phyloP scores from a whole-genome alignment of 1,140 invertebrate genomes.

The Tigriopus japonicus region DNA sequence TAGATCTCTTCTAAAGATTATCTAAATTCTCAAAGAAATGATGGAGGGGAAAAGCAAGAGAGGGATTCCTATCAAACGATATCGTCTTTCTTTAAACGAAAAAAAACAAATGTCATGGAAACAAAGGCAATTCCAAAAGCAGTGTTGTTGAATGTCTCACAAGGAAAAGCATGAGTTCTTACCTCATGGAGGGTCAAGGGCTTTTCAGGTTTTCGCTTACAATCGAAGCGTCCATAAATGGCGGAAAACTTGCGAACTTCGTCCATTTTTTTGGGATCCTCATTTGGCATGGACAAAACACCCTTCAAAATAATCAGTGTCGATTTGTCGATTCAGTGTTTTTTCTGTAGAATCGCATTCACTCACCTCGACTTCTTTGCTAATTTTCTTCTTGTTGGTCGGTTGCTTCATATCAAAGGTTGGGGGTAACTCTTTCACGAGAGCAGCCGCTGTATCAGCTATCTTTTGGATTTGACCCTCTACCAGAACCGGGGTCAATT shows the following conservation, averaged over 20 bases:
- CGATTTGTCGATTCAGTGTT: constrained; percentile 7
- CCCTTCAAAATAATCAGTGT: constrained; percentile 28
- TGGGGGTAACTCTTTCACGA: constrained; percentile 59
- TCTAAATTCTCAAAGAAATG: no score
- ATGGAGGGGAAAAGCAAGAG: no score
- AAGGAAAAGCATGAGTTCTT: no score
- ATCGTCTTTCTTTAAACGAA: no score
- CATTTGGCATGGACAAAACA: constrained; percentile 70
- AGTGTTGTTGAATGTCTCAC: no score
- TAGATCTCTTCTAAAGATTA: no score
- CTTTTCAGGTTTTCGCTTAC: constrained; percentile 85
- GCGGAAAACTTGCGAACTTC: constrained; percentile 86
- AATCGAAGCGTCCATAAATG: constrained; percentile 90
- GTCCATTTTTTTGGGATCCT: constrained; percentile 70
- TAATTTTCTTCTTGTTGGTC: constrained; percentile 77
- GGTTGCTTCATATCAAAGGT: constrained; percentile 61
- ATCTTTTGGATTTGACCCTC: constrained; percentile 66
- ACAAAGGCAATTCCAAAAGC: no score
- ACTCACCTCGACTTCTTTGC: constrained; percentile 66
- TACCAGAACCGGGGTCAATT: constrained; percentile 50
- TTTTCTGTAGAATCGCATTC: constrained; percentile 7
- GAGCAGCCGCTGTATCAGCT: constrained; percentile 54
- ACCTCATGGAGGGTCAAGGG: constrained; percentile 88
- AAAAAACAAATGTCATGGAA: no score
- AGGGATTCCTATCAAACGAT: no score